These are phyloP conservation scores for Aurelia coerulea DNA, from an alignment of 30 jellyfish, hydroid and myxozoan species.

Conservation along the genomic window DNA sequence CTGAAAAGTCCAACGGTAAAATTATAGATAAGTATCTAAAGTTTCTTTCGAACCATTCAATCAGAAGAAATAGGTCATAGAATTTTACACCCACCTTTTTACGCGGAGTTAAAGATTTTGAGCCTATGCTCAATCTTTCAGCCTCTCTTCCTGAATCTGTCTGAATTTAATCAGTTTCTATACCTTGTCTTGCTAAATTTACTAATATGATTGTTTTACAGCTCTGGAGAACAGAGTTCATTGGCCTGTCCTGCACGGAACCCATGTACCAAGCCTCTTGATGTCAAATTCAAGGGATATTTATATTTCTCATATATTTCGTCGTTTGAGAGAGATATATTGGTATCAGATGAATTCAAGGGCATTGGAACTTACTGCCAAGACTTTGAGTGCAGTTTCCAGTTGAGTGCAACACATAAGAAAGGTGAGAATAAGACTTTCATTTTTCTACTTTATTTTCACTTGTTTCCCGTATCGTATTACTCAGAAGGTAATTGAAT, in stretches of 20 bases:
- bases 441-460: background rate
- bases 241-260: background rate
- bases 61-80: too few relatives aligned
- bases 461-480: too few relatives aligned
- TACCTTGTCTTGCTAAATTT: too few relatives aligned
- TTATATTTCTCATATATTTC: conserved; percentile 22
- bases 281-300: conserved; percentile 21
- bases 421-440: background rate
- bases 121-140: too few relatives aligned
- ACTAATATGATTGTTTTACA: background rate
- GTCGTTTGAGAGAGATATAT: conserved; percentile 16
- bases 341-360: conserved; percentile 20
- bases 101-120: too few relatives aligned
- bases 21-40: too few relatives aligned
- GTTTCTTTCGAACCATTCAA: too few relatives aligned
- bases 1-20: too few relatives aligned
- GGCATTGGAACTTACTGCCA: conserved; percentile 23
- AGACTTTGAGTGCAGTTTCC: conserved; percentile 7
- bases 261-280: conserved; percentile 32
- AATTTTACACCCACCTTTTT: too few relatives aligned
- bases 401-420: background rate
- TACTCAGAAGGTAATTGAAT: too few relatives aligned
- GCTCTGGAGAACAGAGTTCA: conserved; percentile 14
- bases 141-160: too few relatives aligned
- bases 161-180: too few relatives aligned